Evolutionary conservation across 2,113 vertebrate genomes (phyloP), one percentile per base, ranked within the genome.

Genomic region (Ceyx margarethae): DNA sequence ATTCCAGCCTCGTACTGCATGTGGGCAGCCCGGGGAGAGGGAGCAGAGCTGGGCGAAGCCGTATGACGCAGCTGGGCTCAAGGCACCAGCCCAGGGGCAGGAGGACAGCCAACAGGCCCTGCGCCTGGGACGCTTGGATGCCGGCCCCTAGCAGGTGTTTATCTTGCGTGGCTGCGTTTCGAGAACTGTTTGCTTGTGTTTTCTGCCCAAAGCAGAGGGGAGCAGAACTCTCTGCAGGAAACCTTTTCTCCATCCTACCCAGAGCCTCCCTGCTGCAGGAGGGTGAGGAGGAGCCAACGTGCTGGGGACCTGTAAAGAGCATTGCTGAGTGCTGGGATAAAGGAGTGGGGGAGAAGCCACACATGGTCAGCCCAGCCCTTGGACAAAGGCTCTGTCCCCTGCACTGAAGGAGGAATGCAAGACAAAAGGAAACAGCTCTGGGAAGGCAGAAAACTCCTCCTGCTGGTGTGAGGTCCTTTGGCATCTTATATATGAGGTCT

Each of bases 381-480:
- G 4, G 71, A 96, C 76, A 95, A 94, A 95, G 78, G 42, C 62
- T 91, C 66, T 67, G 71, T 93, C 51, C 79, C 62, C 60, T 85
- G 62, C 66, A 50, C 87, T 77, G 92, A 76, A 75, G 81, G 37
- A 82, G 67, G 84, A 95, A 87, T 89, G 66, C 72, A 69, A 69
- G 56, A 94, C 91, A 95, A 94, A 95, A 69, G 82, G 82, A 78
- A 79, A 33, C 9, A 16, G 58, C 22, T 19, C 4, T 1, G 22
- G 45, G 62, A 91, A 89, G 31, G 85, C 90, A 89, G 79, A 85
- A 92, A 89, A 87, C 81, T 86, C 77, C 85, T 95, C 79, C 79
- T 95, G 88, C 93, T 90, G 82, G 13, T 84, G 90, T 93, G 88
- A 88, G 73, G 83, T 95, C 88, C 83, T 95, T 57, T 88, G 66